A percentile compares a stretch with the other conserved stretches of the same genome.
Conservation (phyloP, 2,113 vertebrate species). For the Semnopithecus entellus region DNA sequence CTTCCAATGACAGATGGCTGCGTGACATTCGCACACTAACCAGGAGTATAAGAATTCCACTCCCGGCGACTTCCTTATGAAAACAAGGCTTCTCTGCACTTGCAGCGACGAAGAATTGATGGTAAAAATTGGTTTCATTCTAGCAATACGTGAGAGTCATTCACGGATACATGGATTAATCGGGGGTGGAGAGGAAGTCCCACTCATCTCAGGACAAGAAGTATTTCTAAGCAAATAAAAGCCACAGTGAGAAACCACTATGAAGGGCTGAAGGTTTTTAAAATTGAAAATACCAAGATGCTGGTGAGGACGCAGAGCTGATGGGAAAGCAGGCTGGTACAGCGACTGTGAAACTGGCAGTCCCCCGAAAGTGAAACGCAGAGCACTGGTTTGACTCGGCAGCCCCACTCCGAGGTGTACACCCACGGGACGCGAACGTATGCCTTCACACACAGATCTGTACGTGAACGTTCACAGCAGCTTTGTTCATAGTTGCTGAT, state of each 20-base stretch:
- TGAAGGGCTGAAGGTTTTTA: neutral
- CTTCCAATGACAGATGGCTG: neutral
- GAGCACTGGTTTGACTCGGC: neutral
- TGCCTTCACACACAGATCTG: neutral
- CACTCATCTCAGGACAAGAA: neutral
- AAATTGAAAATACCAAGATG: neutral
- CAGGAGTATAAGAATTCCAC: neutral
- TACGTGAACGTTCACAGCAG: neutral
- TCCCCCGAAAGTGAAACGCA: neutral
- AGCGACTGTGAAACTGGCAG: neutral
- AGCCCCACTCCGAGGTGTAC: fast-evolving
- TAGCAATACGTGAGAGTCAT: neutral
- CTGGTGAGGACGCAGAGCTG: too few relatives aligned
- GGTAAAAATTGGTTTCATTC: neutral
- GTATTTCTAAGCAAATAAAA: neutral
- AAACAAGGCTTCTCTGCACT: neutral
- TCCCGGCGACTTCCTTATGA: neutral
- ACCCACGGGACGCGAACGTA: neutral
- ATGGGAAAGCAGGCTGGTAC: too few relatives aligned
- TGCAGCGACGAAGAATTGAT: neutral
- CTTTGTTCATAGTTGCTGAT: neutral
- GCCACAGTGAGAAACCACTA: neutral
- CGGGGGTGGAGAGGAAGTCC: neutral
- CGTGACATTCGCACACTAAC: neutral
- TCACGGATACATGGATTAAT: neutral